Conservation (phyloP, 2,888 invertebrate genomes). For the Axea sp. region DNA sequence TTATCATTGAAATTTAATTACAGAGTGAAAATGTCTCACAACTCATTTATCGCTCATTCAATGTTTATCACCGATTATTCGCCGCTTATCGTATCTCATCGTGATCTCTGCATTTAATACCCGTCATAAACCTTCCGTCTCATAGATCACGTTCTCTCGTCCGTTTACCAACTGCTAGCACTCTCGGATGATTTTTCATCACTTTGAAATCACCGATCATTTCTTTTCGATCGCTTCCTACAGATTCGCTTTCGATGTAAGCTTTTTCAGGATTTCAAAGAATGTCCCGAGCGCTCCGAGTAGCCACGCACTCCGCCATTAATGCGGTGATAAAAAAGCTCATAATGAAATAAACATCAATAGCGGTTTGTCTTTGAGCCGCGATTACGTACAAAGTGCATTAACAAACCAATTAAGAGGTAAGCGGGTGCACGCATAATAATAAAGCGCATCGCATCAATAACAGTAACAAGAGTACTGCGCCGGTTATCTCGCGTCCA, state of each 20-base stretch:
- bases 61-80: too few species aligned
- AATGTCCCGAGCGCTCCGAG: constrained; percentile 4
- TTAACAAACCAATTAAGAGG: constrained; percentile 58
- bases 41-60: too few species aligned
- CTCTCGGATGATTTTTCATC: too few species aligned
- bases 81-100: too few species aligned
- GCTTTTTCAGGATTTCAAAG: neutral
- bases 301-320: neutral
- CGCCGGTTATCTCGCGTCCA: constrained; percentile 47
- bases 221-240: too few species aligned
- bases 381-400: constrained; percentile 53
- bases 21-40: too few species aligned
- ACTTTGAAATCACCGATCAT: too few species aligned
- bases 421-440: constrained; percentile 53
- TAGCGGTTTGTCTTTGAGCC: constrained; percentile 48
- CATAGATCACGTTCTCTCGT: too few species aligned
- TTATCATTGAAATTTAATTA: too few species aligned
- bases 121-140: too few species aligned
- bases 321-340: constrained; percentile 7
- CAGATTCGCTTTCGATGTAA: constrained; percentile 1
- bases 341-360: constrained; percentile 32
- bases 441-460: constrained; percentile 49
- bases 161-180: too few species aligned
- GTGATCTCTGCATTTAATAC: too few species aligned
- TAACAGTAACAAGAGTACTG: constrained; percentile 53